Evolutionary conservation across 2,113 vertebrate genomes (phyloP).

Genomic region (Campylomormyrus tamandua): DNA sequence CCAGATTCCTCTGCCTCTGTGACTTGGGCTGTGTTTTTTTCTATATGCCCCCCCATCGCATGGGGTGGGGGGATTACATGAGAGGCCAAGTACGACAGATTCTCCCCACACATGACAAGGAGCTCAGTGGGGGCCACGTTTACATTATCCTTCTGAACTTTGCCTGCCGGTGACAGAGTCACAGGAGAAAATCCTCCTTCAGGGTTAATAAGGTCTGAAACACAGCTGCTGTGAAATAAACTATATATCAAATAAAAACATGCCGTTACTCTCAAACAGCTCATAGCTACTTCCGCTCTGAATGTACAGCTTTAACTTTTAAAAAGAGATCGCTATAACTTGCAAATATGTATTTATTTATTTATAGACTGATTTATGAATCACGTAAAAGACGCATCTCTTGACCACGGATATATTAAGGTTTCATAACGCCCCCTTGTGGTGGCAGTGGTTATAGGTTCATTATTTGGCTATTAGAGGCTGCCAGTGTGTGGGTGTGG

Average conservation of each 20-base stretch:
- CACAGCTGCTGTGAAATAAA: neutral
- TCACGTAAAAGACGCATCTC: neutral
- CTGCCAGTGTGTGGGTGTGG: neutral
- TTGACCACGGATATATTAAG: neutral
- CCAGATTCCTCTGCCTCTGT: neutral
- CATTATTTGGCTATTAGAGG: neutral
- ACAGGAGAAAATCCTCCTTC: neutral
- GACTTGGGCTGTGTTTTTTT: neutral
- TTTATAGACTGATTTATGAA: neutral
- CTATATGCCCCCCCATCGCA: neutral
- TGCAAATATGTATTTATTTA: conserved; percentile 4
- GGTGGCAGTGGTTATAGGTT: neutral
- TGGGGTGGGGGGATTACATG: neutral
- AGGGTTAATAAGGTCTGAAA: neutral
- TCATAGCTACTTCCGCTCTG: neutral
- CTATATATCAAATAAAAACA: neutral
- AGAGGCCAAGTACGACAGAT: neutral
- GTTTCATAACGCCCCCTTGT: neutral
- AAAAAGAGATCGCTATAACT: neutral
- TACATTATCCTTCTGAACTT: neutral
- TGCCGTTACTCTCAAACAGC: neutral
- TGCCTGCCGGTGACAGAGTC: neutral
- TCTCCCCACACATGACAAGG: neutral
- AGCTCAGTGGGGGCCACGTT: neutral
- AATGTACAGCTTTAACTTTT: neutral